Evolutionary conservation across 2,888 invertebrate genomes (phyloP).

Genomic region (Abscondita cerata): DNA sequence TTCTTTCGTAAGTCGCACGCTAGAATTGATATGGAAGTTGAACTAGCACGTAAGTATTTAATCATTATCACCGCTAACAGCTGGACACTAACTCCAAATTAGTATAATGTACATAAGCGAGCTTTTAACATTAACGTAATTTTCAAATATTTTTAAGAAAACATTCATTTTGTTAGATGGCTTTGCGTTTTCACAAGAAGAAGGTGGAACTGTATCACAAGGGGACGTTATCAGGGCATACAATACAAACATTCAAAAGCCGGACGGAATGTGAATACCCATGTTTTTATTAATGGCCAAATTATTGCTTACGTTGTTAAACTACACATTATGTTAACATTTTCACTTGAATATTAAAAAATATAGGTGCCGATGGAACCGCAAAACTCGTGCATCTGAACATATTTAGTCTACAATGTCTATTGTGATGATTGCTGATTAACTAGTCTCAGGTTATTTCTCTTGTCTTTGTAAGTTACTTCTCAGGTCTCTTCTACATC

Average conservation of each 20-base stretch:
- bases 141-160: conserved; percentile 10
- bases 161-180: conserved; percentile 73
- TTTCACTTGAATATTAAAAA: too few relatives aligned
- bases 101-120: conserved; percentile 10
- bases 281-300: conserved; percentile 5
- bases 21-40: conserved; percentile 85
- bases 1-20: conserved; percentile 81
- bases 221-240: conserved; percentile 95
- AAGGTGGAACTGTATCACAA: conserved; percentile 94
- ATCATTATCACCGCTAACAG: conserved; percentile 17
- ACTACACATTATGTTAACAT: neutral
- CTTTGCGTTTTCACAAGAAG: conserved; percentile 99
- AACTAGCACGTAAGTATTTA: conserved; percentile 88
- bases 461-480: neutral
- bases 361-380: too few relatives aligned
- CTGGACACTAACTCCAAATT: conserved; percentile 8
- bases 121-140: too few relatives aligned
- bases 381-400: too few relatives aligned
- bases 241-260: conserved; percentile 90
- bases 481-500: neutral
- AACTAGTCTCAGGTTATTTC: too few relatives aligned
- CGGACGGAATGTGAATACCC: conserved; percentile 62
- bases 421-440: too few relatives aligned
- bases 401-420: too few relatives aligned
- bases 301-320: conserved; percentile 9